Conservation (phyloP, 2,797 vertebrate genomes). For the Crax fasciolata region DNA sequence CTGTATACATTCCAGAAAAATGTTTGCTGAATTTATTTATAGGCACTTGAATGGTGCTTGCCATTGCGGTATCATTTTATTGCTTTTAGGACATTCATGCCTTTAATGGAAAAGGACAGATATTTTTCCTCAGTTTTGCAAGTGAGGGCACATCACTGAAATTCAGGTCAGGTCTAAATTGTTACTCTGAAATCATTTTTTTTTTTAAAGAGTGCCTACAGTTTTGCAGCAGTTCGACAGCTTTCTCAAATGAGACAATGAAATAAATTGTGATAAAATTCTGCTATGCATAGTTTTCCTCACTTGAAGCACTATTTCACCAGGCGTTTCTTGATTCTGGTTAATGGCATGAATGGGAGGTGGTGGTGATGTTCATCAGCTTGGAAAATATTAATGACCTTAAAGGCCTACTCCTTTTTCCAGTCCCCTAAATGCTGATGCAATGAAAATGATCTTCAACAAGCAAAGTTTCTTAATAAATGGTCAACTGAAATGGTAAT, state of each 20-base stretch:
- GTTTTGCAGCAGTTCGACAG: background rate
- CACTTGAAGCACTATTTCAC: background rate
- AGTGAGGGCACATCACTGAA: background rate
- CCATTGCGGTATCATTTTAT: background rate
- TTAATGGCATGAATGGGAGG: background rate
- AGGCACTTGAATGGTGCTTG: background rate
- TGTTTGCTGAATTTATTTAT: constrained; percentile 27
- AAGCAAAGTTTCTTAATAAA: background rate
- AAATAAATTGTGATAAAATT: background rate
- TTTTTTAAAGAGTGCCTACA: background rate
- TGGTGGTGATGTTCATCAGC: background rate
- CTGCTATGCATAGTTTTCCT: background rate
- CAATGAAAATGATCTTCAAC: background rate
- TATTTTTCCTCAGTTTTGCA: background rate
- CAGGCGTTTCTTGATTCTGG: background rate
- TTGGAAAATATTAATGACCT: background rate
- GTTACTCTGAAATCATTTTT: background rate
- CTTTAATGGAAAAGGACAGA: constrained; percentile 39
- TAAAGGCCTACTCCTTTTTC: background rate
- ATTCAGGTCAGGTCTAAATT: background rate
- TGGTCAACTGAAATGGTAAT: background rate
- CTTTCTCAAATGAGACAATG: background rate
- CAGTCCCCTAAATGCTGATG: background rate
- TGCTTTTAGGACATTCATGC: background rate
- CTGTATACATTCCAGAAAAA: constrained; percentile 11